Evolutionary conservation across 2,113 vertebrate genomes (phyloP), one percentile per base, ranked within the genome.

Genomic region (Sula dactylatra): DNA sequence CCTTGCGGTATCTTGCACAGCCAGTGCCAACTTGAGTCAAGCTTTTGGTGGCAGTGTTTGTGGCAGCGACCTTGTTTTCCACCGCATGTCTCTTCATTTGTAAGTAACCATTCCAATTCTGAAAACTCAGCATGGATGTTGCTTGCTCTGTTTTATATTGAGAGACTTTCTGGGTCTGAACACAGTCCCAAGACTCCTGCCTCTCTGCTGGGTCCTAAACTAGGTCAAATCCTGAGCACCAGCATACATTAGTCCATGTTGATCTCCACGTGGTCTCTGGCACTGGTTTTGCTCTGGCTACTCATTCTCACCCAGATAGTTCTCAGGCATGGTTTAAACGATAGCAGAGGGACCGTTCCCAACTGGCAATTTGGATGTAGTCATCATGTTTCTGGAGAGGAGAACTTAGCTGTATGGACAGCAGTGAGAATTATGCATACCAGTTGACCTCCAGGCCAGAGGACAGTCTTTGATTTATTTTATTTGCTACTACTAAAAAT

Each of bases 41-140:
- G 93, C 64, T 55, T 72, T 93, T 69, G 71, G 6, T 18, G 97
- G 93, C 88, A 98, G 97, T 11, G 77, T 98, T 78, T 98, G 98
- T 82, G 79, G 32, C 36, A 95, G 61, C 12, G 56, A 73, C 34
- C 34, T 97, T n/a, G 81, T 94, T 49, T 96, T 98, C 59, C 98
- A 98, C 73, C 97, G 96, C 3, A 97, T 98, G 98, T 96, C 97
- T 87, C 96, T 98, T 93, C 94, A 96, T n/a, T 59, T 98, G 98
- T 98, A 97, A 98, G 98, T 98, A 69, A 29, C 31, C 31, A 5
- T 17, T 50, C 29, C 22, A 16, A 7, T 19, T 86, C 13, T 10
- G 10, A 69, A 69, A 89, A 49, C 8, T 6, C 5, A 0, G 8
- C 2, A 1, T 20, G 44, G 22, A 2, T 18, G n/a, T 40, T 32